These are phyloP conservation scores for Epizoanthus rinbou DNA, from an alignment of 92 coral and sea anemone genomes.

Conservation along the genomic window DNA sequence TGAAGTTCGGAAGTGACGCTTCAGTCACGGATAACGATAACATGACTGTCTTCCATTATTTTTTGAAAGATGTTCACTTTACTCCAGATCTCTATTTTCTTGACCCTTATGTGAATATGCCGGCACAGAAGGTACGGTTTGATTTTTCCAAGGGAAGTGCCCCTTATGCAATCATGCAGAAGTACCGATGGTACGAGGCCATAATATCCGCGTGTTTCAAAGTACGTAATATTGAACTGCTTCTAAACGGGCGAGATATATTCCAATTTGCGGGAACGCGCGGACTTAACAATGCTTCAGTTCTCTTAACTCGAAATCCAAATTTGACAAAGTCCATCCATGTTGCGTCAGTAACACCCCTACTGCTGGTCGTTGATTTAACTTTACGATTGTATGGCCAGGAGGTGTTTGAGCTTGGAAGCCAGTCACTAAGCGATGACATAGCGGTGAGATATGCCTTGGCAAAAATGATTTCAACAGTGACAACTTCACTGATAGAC, in stretches of 20 bases:
- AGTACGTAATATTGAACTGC: background rate
- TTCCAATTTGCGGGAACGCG: background rate
- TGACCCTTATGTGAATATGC: conserved; percentile 35
- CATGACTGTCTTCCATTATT: conserved; percentile 49
- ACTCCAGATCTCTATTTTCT: background rate
- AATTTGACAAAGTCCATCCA: background rate
- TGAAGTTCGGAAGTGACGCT: conserved; percentile 34
- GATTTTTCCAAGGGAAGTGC: background rate
- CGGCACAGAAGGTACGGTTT: background rate
- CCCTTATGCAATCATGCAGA: background rate
- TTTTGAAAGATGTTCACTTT: conserved; percentile 13
- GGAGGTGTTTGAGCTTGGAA: background rate
- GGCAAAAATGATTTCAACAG: background rate
- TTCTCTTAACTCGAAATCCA: background rate
- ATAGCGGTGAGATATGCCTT: background rate
- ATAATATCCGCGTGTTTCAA: background rate
- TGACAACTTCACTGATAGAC: background rate
- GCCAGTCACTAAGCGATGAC: background rate
- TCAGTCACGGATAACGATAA: conserved; percentile 1
- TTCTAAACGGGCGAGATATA: background rate
- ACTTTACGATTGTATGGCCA: background rate
- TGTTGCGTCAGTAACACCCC: background rate
- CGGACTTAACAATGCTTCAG: conserved; percentile 5
- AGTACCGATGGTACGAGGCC: background rate
- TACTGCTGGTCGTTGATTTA: background rate